A percentile compares a stretch with the other conserved stretches of the same genome.
phyloP scores from a whole-genome alignment of 2,888 invertebrate genomes.

The Cheilosia vernalis region DNA sequence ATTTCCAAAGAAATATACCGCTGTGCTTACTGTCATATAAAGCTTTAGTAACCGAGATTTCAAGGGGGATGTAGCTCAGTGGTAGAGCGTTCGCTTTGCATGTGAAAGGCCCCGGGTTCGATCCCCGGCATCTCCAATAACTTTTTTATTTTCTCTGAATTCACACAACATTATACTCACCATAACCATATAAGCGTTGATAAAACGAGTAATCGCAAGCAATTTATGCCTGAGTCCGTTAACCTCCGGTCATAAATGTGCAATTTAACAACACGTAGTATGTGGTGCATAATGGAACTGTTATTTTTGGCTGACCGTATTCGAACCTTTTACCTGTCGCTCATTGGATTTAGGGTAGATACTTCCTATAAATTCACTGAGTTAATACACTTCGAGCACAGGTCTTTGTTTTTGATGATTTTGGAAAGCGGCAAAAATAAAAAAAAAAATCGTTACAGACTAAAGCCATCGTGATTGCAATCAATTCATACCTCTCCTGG shows the following conservation, averaged over 20 bases:
- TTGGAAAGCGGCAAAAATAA: conserved; percentile 22
- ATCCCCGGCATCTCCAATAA: conserved; percentile 96
- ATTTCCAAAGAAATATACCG: no score
- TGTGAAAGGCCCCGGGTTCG: conserved; percentile 99
- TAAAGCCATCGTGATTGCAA: conserved; percentile 39
- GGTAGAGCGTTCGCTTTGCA: conserved; percentile 99
- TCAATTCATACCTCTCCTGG: conserved; percentile 30
- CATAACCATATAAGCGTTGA: not conserved
- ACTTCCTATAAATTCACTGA: conserved; percentile 22
- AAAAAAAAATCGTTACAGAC: not conserved
- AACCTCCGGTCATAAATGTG: conserved; percentile 29
- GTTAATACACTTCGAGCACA: not conserved
- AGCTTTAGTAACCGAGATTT: fast-evolving
- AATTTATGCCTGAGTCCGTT: conserved; percentile 2
- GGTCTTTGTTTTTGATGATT: conserved; percentile 18
- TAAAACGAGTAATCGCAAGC: not conserved
- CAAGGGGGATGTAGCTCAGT: conserved; percentile 96
- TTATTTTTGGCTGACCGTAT: conserved; percentile 30
- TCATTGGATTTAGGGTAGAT: not conserved
- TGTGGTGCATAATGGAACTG: not conserved
- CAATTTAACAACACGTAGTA: conserved; percentile 7
- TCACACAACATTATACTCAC: no score
- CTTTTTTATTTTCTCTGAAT: conserved; percentile 78
- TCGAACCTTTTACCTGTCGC: conserved; percentile 4
- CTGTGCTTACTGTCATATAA: not conserved